phyloP scores from a whole-genome alignment of 2,797 vertebrate species.

The Galago senegalensis region DNA sequence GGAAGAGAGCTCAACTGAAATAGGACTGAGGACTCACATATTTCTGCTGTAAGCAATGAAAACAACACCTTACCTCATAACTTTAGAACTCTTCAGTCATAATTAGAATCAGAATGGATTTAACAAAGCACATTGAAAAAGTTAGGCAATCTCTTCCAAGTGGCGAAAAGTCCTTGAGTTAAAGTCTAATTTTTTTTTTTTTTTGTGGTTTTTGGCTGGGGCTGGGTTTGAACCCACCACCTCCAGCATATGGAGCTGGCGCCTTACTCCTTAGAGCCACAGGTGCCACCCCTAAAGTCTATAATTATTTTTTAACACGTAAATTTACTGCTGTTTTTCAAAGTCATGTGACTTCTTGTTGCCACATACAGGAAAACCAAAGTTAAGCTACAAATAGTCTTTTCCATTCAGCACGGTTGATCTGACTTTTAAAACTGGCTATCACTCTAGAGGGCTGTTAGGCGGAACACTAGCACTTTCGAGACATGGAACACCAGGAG shows the following conservation, averaged over 20 bases:
- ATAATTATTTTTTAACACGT: not conserved
- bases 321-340: conserved; percentile 15
- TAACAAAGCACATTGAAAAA: conserved; percentile 68
- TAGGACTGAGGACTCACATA: conserved; percentile 42
- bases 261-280: no score
- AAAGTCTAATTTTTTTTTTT: conserved; percentile 36
- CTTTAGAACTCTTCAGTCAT: conserved; percentile 69
- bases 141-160: conserved; percentile 61
- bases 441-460: not conserved
- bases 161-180: conserved; percentile 46
- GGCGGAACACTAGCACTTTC: conserved; percentile 23
- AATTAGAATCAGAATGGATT: conserved; percentile 72
- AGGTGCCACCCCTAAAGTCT: no score
- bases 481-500: not conserved
- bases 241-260: no score
- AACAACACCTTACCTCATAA: conserved; percentile 69
- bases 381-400: conserved; percentile 47
- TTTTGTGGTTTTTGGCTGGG: no score
- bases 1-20: conserved; percentile 16
- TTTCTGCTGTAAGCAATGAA: conserved; percentile 54
- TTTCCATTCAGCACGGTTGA: conserved; percentile 59
- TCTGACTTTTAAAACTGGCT: conserved; percentile 51
- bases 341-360: conserved; percentile 50
- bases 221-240: no score
- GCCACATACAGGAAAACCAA: conserved; percentile 60